Base-by-base conservation (phyloP, 2,113 vertebrate genomes). In the Holacanthus passer region DNA sequence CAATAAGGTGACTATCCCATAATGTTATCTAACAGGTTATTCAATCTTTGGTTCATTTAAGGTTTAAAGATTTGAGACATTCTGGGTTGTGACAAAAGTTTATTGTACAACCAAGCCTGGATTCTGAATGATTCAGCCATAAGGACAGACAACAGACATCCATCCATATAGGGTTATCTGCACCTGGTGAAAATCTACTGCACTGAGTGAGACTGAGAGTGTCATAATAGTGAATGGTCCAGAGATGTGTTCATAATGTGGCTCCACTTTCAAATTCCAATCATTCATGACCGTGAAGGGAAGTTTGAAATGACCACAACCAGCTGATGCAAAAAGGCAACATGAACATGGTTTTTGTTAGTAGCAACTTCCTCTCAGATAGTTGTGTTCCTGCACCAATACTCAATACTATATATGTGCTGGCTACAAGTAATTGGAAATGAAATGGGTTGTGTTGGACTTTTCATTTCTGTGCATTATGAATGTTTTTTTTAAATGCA, bases 221-320 rank as follows among this genome's bases (percentile, higher is more conserved):
- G 74, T 81, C 35, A 84, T 53, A 60, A n/a, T 86, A 76, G 17
- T 89, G 83, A 88, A 91, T 88, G 71, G 78, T 50, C 7, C 62
- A 58, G 69, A 78, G 73, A 73, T 66, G 65, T 78, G 66, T 37
- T 85, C 76, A 79, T 68, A 62, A 22, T 83, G 67, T 35, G 39
- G 82, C 52, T 78, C 32, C 58, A 73, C 68, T 84, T 88, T 83
- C 73, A 77, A 76, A 85, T 69, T 76, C 77, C 73, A 80, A 59
- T 84, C 88, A 88, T 87, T 90, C 85, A 88, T 87, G 82, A 79
- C 84, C 22, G 20, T 41, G 32, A 73, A 77, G 71, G 82, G 82
- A 88, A 70, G 62, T 80, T 78, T 39, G 39, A 64, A 83, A 81
- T 83, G 68, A 48, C 69, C 66, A 63, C 43, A 31, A 64, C 50